Evolutionary conservation across 2,888 invertebrate genomes (phyloP).

Genomic region (Caenorhabditis uteleia): DNA sequence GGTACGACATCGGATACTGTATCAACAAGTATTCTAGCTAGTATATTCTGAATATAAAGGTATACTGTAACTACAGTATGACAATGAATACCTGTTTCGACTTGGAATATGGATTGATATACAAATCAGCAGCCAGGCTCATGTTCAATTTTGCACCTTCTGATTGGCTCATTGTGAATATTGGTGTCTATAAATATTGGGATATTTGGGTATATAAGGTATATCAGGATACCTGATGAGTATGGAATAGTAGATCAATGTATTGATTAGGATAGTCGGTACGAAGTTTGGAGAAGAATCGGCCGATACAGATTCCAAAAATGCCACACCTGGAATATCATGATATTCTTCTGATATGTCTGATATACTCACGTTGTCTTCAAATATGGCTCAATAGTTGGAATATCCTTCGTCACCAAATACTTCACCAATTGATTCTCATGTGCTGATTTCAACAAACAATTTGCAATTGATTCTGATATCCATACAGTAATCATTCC

Average conservation of each 20-base stretch:
- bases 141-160: conserved; percentile 27
- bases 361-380: conserved; percentile 42
- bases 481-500: conserved; percentile 62
- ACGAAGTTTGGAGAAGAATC: conserved; percentile 54
- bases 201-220: conserved; percentile 4
- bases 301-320: conserved; percentile 55
- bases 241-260: conserved; percentile 58
- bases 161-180: conserved; percentile 10
- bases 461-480: conserved; percentile 53
- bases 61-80: conserved; percentile 14
- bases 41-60: too few species aligned
- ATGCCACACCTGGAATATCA: conserved; percentile 47
- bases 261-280: conserved; percentile 51
- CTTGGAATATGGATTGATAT: conserved; percentile 28
- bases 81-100: conserved; percentile 14
- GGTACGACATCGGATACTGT: conserved; percentile 48
- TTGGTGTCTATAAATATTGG: conserved; percentile 1
- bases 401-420: conserved; percentile 41
- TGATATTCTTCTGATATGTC: background rate
- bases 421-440: conserved; percentile 44
- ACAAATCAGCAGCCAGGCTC: conserved; percentile 33
- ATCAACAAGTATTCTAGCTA: conserved; percentile 53
- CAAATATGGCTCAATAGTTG: conserved; percentile 40
- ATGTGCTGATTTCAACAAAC: conserved; percentile 56
- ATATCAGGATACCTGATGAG: conserved; percentile 11